Evolutionary conservation across 2,888 invertebrate genomes (phyloP), one percentile per base, ranked within the genome.

Genomic region (Eledona agricola): DNA sequence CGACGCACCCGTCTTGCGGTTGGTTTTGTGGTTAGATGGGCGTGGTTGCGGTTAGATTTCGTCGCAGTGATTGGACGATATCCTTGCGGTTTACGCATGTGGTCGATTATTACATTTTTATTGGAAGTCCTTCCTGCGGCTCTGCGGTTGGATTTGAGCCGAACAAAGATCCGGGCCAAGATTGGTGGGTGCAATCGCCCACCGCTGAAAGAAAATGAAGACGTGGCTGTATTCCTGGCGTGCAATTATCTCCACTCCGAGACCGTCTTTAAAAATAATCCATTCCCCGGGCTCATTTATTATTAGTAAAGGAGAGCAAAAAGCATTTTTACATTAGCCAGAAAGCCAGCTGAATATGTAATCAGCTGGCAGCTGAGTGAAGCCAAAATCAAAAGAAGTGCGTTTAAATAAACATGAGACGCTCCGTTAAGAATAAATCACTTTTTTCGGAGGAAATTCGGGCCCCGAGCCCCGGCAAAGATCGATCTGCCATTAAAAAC

Each of bases 1-100:
- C 71, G 70, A 71, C 75, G 74, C 74, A 73, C 72, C 74, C 73
- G 71, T 74, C 72, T 77, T 77, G 77, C 74, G 77, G 77, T 77
- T 77, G 77, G 77, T 76, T 84, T 83, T 84, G 84, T 78, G 84
- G 84, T 84, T 81, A 79, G 72, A 55, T 72, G 79, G 83, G 83
- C 83, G 83, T 80, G 80, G 81, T 76, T 82, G 83, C 69, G 83
- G 83, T 82, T 77, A 78, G 75, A 80, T 79, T 79, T 79, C 78
- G 78, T 77, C 77, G 72, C 75, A 75, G 69, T 77, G 70, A 84
- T 84, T 84, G 83, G 84, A 25, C 19, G 77, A 79, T 69, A 67
- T 67, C 66, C 76, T 71, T 83, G 83, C 77, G 83, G 83, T 83
- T 83, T 70, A 76, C 77, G 77, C 75, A 76, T 77, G 77, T 76